Conservation (phyloP, 1,140 invertebrate genomes). For the Galleria mellonella region DNA sequence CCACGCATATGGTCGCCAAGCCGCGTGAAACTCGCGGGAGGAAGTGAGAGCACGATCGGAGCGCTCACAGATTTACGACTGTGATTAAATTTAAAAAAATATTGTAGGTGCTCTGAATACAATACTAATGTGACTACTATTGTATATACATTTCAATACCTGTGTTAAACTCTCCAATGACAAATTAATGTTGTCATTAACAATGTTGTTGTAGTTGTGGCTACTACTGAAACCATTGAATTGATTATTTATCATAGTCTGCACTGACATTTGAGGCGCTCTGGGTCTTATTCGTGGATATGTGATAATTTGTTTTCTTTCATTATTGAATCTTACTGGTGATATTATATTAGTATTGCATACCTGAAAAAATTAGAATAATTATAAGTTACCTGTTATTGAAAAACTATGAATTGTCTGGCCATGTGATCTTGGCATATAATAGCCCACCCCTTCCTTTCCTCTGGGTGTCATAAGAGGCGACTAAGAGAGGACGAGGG, state of each 20-base stretch:
- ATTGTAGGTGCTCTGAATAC: neutral
- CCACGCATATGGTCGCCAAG: too few relatives aligned
- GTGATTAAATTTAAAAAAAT: too few relatives aligned
- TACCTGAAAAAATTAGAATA: conserved; percentile 28
- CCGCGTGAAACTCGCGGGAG: neutral
- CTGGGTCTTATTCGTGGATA: conserved; percentile 34
- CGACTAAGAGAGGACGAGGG: too few relatives aligned
- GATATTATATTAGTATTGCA: conserved; percentile 6
- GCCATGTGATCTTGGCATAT: too few relatives aligned
- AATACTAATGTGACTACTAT: too few relatives aligned
- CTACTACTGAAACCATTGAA: conserved; percentile 44
- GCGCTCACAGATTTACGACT: too few relatives aligned
- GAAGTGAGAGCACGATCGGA: too few relatives aligned
- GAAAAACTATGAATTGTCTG: too few relatives aligned
- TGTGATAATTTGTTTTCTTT: conserved; percentile 20
- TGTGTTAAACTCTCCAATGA: conserved; percentile 68
- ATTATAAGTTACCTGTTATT: too few relatives aligned
- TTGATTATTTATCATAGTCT: conserved; percentile 9
- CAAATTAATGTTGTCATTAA: conserved; percentile 65
- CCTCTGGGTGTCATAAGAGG: too few relatives aligned
- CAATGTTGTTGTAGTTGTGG: conserved; percentile 20
- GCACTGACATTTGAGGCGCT: conserved; percentile 22
- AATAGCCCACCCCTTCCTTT: too few relatives aligned
- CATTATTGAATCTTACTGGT: conserved; percentile 24
- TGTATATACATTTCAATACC: too few relatives aligned